Base-by-base conservation (phyloP, 2,888 invertebrate genomes). In the Synanthedon vespiformis region DNA sequence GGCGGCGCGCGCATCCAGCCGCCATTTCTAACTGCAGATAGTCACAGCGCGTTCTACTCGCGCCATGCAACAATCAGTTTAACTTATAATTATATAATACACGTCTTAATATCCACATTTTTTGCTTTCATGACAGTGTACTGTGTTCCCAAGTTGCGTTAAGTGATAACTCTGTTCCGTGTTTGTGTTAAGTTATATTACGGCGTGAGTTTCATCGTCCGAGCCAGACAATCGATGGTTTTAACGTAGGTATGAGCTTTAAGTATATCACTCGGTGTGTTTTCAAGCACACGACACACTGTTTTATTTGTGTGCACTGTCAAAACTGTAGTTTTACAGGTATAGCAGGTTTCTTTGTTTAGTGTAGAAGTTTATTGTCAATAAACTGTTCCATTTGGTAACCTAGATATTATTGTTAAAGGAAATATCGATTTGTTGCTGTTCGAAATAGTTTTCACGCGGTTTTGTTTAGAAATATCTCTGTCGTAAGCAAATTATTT, bases 21-120 rank as follows among this genome's bases (percentile, higher is more conserved):
- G 84, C 84, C 84, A 84, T 85, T 83, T 72, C 78, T 72, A 68
- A 76, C 83, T 77, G 84, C 85, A 85, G 82, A 83, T 75, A 74
- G 68, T 57, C 64, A 58, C 70, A 72, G 78, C 80, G 80, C 83
- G 83, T 60, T 68, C 57, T 58, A 55, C 68, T 69, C 80, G 84
- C 79, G 75, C 73, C 81, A 82, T 80, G 83, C 48, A 48, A 48
- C 48, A 18, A 48, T 18, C 48, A 16, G 12, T 22, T 58, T 63
- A 61, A 59, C 57, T 59, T 63, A n/a, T n/a, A 72, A 70, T 80
- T 80, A 81, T 71, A 80, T 81, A 80, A 78, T 67, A 63, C 57
- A 48, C 27, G 41, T 40, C 13, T 49, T 41, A 53, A 59, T 57
- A 60, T 63, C 13, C 6, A 44, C 14, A 44, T 44, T 44, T 44